These are phyloP conservation scores for Hesperia comma DNA, from an alignment of 2,888 invertebrate genomes.

Conservation along the genomic window DNA sequence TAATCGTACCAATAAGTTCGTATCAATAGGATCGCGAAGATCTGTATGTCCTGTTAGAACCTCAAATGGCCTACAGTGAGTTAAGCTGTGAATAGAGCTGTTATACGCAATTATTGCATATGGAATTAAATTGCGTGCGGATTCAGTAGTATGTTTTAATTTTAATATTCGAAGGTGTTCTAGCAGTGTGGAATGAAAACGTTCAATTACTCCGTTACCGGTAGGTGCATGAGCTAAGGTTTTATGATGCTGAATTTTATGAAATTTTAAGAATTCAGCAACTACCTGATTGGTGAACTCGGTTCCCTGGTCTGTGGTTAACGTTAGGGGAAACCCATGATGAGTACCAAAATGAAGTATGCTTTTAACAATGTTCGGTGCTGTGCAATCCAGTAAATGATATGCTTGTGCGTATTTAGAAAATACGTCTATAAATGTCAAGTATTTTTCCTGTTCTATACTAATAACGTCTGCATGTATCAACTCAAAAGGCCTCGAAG, in stretches of 20 bases:
- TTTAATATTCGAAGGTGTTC: slow-evolving; percentile 40
- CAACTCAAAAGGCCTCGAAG: slow-evolving; percentile 41
- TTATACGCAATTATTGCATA: no score
- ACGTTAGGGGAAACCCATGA: slow-evolving; percentile 42
- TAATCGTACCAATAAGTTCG: slow-evolving; percentile 15
- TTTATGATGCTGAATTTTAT: slow-evolving; percentile 41
- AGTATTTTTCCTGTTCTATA: slow-evolving; percentile 3
- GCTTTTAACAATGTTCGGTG: slow-evolving; percentile 8
- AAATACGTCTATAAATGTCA: not conserved
- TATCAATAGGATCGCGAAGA: slow-evolving; percentile 3
- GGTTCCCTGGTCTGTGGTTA: slow-evolving; percentile 43
- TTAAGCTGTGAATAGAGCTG: slow-evolving; percentile 25
- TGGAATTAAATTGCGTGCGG: slow-evolving; percentile 7
- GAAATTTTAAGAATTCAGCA: slow-evolving; percentile 38
- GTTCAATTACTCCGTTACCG: no score
- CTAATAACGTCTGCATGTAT: slow-evolving; percentile 41
- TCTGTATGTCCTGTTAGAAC: slow-evolving; percentile 25
- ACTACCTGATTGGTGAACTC: slow-evolving; percentile 47
- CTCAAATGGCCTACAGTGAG: slow-evolving; percentile 25
- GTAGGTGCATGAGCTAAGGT: slow-evolving; percentile 39
- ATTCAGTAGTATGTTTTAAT: slow-evolving; percentile 30
- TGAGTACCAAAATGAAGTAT: slow-evolving; percentile 40
- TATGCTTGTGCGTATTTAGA: slow-evolving; percentile 15
- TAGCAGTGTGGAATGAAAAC: slow-evolving; percentile 36
- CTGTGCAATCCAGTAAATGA: slow-evolving; percentile 9